Conservation (phyloP, 2,113 vertebrate genomes). For the Tretioscincus oriximinensis region DNA sequence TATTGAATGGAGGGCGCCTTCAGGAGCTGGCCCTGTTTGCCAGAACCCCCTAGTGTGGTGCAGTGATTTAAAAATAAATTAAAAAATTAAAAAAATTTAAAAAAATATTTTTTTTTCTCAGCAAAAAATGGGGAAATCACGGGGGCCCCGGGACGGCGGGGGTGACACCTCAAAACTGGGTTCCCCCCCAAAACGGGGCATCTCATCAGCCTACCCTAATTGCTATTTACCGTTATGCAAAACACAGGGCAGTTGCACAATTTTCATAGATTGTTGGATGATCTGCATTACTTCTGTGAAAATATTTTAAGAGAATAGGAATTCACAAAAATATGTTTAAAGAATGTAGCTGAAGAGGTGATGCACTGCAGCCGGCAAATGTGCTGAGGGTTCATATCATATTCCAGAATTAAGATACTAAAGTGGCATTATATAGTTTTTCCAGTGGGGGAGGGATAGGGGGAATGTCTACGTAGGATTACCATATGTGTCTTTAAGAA, state of each 20-base stretch:
- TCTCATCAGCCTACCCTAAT: too few species aligned
- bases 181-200: too few species aligned
- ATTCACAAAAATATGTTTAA: not conserved
- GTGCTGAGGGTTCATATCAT: not conserved
- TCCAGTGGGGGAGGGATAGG: not conserved
- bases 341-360: not conserved
- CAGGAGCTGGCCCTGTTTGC: too few species aligned
- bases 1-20: too few species aligned
- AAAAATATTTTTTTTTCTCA: too few species aligned
- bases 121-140: too few species aligned
- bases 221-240: slow-evolving; percentile 18
- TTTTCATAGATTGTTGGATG: slow-evolving; percentile 15
- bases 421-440: not conserved
- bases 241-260: slow-evolving; percentile 9
- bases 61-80: too few species aligned
- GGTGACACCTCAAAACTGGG: too few species aligned
- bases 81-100: too few species aligned
- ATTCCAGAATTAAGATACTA: not conserved
- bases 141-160: too few species aligned
- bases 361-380: slow-evolving; percentile 3
- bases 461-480: slow-evolving; percentile 10
- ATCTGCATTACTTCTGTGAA: slow-evolving; percentile 18
- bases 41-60: too few species aligned
- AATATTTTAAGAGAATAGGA: slow-evolving; percentile 23
- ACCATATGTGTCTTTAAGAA: slow-evolving; percentile 21